These are phyloP conservation scores for Aleiodes leptofemur DNA, from an alignment of 2,888 invertebrate species.

Conservation along the genomic window DNA sequence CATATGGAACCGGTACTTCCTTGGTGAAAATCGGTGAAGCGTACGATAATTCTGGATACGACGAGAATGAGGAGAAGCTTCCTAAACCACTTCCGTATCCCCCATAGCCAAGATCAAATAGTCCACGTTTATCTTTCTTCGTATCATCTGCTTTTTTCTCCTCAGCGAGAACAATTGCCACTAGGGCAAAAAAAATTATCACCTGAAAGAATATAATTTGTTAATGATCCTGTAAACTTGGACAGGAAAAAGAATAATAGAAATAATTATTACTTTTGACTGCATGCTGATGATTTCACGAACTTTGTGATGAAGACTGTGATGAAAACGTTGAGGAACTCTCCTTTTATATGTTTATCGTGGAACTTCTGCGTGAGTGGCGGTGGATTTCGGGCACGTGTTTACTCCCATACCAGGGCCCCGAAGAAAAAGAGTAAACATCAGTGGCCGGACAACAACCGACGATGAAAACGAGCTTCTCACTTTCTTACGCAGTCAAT, in stretches of 20 bases:
- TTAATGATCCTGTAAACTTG: not conserved
- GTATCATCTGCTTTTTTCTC: conserved; percentile 51
- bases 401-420: conserved; percentile 4
- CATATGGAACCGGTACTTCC: conserved; percentile 76
- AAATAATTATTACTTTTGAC: conserved; percentile 64
- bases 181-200: conserved; percentile 68
- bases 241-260: not conserved
- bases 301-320: conserved; percentile 55
- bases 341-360: conserved; percentile 67
- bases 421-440: conserved; percentile 19
- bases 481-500: conserved; percentile 51
- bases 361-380: conserved; percentile 60
- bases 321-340: conserved; percentile 64
- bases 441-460: not conserved
- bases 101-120: conserved; percentile 62
- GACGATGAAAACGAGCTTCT: conserved; percentile 41
- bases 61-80: conserved; percentile 33
- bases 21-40: conserved; percentile 76
- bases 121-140: conserved; percentile 67
- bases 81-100: conserved; percentile 47
- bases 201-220: conserved; percentile 63
- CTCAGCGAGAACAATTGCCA: conserved; percentile 71
- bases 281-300: conserved; percentile 65
- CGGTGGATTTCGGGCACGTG: conserved; percentile 53
- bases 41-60: conserved; percentile 51